Conservation (phyloP, 1,140 invertebrate species). For the Drosophila pseudoobscura region DNA sequence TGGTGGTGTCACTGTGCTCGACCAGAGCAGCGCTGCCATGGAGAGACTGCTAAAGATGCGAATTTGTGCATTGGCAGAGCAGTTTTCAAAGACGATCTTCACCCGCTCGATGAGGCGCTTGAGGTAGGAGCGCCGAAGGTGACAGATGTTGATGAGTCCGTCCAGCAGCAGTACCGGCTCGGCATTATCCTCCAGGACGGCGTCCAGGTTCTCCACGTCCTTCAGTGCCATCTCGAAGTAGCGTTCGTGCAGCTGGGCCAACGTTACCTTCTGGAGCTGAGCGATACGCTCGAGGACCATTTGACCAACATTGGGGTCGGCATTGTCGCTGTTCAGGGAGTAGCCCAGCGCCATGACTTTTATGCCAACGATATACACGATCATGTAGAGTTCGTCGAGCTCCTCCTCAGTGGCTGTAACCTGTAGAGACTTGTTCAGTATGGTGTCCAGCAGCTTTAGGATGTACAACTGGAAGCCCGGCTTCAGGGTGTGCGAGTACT, state of each 20-base stretch:
- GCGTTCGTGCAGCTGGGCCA: constrained; percentile 53
- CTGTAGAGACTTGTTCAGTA: constrained; percentile 51
- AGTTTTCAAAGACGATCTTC: constrained; percentile 67
- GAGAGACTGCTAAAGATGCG: constrained; percentile 75
- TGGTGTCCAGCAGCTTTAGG: constrained; percentile 56
- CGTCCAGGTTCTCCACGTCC: constrained; percentile 72
- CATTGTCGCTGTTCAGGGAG: constrained; percentile 7
- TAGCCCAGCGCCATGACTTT: constrained; percentile 63
- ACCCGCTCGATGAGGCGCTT: constrained; percentile 57
- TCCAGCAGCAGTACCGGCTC: constrained; percentile 74
- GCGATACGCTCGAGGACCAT: constrained; percentile 46
- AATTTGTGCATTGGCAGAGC: constrained; percentile 65
- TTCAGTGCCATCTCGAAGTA: constrained; percentile 52
- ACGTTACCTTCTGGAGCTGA: constrained; percentile 18
- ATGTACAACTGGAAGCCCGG: constrained; percentile 57
- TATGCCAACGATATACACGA: constrained; percentile 53
- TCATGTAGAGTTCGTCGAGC: constrained; percentile 42
- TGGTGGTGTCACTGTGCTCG: constrained; percentile 38
- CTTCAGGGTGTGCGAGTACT: constrained; percentile 82
- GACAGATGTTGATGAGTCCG: constrained; percentile 68
- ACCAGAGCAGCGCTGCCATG: constrained; percentile 67
- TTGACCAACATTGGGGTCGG: constrained; percentile 15
- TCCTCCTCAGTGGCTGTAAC: constrained; percentile 39
- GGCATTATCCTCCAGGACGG: constrained; percentile 57
- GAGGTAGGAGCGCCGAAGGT: constrained; percentile 61